phyloP scores from a whole-genome alignment of 2,797 vertebrate genomes.

The Orientallactaga sibirica region DNA sequence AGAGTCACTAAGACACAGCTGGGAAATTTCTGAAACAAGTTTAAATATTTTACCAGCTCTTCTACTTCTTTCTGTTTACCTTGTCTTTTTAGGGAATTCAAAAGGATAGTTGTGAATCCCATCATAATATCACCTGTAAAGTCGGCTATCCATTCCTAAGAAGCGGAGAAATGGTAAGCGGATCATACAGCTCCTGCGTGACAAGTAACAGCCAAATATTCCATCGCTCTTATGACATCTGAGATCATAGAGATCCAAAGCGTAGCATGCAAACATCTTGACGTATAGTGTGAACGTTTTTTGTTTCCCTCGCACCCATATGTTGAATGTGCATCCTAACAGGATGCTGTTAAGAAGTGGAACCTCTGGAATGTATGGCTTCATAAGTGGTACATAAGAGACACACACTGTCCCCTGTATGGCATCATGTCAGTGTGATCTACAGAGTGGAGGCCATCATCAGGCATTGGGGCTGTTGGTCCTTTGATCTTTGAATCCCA shows the following conservation, averaged over 20 bases:
- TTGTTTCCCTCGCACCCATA: neutral
- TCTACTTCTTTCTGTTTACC: slow-evolving; percentile 58
- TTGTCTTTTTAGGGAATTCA: slow-evolving; percentile 89
- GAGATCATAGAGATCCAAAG: neutral
- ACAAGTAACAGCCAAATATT: neutral
- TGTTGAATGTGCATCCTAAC: neutral
- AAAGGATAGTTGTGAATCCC: slow-evolving; percentile 91
- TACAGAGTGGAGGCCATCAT: neutral
- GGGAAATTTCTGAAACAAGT: neutral
- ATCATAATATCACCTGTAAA: slow-evolving; percentile 92
- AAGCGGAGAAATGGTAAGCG: slow-evolving; percentile 89
- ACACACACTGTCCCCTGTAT: no score
- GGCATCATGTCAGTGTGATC: neutral
- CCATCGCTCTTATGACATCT: neutral
- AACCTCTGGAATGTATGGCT: neutral
- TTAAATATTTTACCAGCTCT: neutral
- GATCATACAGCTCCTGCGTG: neutral
- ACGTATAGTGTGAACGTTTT: neutral
- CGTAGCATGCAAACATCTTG: neutral
- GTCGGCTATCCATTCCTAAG: slow-evolving; percentile 97
- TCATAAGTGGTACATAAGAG: neutral
- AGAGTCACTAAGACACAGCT: neutral
- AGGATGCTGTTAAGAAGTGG: neutral
- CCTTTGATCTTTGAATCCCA: neutral
- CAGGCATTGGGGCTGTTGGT: neutral